Percentiles rank a stretch among this genome's conserved stretches.
These are phyloP conservation scores for Drosophila biarmipes DNA, from an alignment of 1,140 invertebrate species.

Conservation along the genomic window DNA sequence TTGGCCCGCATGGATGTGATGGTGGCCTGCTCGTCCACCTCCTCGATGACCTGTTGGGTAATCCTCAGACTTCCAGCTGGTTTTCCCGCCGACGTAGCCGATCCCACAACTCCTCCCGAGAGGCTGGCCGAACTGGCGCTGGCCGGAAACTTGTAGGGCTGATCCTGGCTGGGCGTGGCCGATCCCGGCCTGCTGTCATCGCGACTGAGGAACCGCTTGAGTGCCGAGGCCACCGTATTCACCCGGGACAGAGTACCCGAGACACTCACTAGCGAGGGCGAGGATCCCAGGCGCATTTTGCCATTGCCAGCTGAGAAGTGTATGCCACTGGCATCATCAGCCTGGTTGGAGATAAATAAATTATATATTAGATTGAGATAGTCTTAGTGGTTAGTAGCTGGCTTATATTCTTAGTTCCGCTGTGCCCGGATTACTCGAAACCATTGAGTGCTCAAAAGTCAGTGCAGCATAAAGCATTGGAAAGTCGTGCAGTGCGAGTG, in stretches of 20 bases:
- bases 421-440: conserved; percentile 46
- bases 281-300: conserved; percentile 85
- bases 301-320: conserved; percentile 88
- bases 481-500: conserved; percentile 69
- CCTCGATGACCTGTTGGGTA: conserved; percentile 91
- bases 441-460: conserved; percentile 31
- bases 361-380: background rate
- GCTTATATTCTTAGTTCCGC: conserved; percentile 18
- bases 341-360: conserved; percentile 60
- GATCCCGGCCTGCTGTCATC: conserved; percentile 86
- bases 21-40: conserved; percentile 92
- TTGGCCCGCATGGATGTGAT: conserved; percentile 89
- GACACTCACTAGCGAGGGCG: conserved; percentile 85
- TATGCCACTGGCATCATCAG: conserved; percentile 89
- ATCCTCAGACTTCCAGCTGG: conserved; percentile 88
- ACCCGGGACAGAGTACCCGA: conserved; percentile 88
- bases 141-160: conserved; percentile 75
- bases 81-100: conserved; percentile 35
- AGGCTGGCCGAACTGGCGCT: conserved; percentile 74
- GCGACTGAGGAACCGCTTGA: conserved; percentile 90
- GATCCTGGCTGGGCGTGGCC: conserved; percentile 74
- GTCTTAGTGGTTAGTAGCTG: background rate
- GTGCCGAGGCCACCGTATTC: conserved; percentile 90
- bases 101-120: conserved; percentile 20
- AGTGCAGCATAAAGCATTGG: conserved; percentile 64